Conservation (phyloP, 2,797 vertebrate genomes). For the Furcifer pardalis region DNA sequence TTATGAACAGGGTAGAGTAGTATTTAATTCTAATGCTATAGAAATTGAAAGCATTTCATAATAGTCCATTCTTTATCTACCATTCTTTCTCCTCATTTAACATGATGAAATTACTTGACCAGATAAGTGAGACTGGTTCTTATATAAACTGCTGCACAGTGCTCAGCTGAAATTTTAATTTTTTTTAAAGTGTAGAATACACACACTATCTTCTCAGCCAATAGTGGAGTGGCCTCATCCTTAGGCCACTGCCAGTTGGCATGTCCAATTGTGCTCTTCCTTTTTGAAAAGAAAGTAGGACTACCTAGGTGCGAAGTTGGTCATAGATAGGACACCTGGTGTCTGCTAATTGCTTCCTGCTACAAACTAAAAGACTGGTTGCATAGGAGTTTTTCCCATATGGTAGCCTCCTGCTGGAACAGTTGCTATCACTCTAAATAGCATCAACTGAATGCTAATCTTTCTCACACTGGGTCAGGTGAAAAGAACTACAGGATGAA, state of each 20-base stretch:
- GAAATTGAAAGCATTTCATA: constrained; percentile 11
- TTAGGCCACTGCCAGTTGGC: background rate
- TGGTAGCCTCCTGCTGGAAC: too few relatives aligned
- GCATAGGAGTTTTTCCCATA: too few relatives aligned
- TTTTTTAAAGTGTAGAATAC: background rate
- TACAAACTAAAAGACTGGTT: background rate
- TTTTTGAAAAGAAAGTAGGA: background rate
- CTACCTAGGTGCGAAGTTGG: background rate
- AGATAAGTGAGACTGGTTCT: background rate
- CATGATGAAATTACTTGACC: constrained; percentile 12
- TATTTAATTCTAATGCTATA: constrained; percentile 7
- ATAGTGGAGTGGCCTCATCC: too few relatives aligned
- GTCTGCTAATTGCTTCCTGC: background rate
- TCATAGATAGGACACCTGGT: background rate
- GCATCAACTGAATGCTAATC: too few relatives aligned
- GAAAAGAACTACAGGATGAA: too few relatives aligned
- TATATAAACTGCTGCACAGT: background rate
- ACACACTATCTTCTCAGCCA: background rate
- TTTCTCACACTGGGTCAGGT: too few relatives aligned
- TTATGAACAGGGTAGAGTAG: constrained; percentile 4
- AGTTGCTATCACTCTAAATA: too few relatives aligned
- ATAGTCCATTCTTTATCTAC: constrained; percentile 14
- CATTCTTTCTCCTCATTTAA: background rate
- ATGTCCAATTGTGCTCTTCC: background rate
- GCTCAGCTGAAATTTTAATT: background rate